phyloP scores from a whole-genome alignment of 2,888 invertebrate species.

The Branchipolynoe longqiensis region DNA sequence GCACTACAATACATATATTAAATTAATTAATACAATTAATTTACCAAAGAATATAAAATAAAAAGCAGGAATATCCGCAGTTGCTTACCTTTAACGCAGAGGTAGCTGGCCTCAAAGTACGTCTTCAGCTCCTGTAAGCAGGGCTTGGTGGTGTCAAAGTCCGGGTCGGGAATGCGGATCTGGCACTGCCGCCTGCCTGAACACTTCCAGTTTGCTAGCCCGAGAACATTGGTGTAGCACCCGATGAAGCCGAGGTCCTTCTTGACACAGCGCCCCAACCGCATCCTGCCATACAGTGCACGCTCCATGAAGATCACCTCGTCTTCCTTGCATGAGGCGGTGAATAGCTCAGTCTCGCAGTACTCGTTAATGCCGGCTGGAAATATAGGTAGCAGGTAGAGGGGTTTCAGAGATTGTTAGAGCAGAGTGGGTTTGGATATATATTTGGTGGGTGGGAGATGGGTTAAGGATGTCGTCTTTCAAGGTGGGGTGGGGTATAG shows the following conservation, averaged over 20 bases:
- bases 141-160: conserved; percentile 64
- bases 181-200: conserved; percentile 63
- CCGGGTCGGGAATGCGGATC: conserved; percentile 65
- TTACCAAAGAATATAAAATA: no score
- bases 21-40: no score
- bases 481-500: no score
- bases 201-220: conserved; percentile 62
- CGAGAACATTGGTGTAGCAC: conserved; percentile 62
- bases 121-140: conserved; percentile 68
- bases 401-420: no score
- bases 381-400: background rate
- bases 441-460: no score
- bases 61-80: background rate
- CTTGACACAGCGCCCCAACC: conserved; percentile 62
- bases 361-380: conserved; percentile 56
- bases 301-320: conserved; percentile 63
- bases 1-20: no score
- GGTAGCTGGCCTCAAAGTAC: conserved; percentile 66
- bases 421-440: no score
- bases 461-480: no score
- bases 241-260: conserved; percentile 64
- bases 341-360: conserved; percentile 64
- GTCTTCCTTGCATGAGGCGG: conserved; percentile 60
- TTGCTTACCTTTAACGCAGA: conserved; percentile 64
- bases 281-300: conserved; percentile 64